Evolutionary conservation across 2,113 vertebrate species (phyloP).

Genomic region (Plecotus auritus): DNA sequence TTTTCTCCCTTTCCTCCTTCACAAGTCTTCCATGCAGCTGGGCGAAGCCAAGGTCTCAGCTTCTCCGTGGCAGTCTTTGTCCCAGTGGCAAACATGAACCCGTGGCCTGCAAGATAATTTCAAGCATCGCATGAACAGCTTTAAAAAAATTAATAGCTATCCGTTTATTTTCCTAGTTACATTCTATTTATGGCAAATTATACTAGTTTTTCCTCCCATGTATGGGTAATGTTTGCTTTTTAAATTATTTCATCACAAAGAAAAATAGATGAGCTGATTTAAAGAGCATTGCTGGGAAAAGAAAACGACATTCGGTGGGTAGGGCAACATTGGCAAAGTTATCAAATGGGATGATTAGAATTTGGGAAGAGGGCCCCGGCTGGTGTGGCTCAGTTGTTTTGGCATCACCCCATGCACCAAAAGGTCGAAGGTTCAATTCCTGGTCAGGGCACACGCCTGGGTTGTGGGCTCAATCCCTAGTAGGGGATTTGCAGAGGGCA

Average conservation of each 20-base stretch:
- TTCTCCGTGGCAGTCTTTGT: not conserved
- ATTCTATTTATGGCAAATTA: not conserved
- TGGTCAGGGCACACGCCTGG: too few relatives aligned
- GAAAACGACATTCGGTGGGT: rapidly evolving
- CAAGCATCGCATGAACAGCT: not conserved
- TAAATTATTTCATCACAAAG: not conserved
- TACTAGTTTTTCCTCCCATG: not conserved
- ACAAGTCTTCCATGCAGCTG: not conserved
- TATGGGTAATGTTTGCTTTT: not conserved
- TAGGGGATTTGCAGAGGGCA: too few relatives aligned
- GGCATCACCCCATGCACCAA: too few relatives aligned
- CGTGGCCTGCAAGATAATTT: not conserved
- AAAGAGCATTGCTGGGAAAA: not conserved
- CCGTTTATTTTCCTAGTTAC: not conserved
- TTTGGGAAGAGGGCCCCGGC: not conserved
- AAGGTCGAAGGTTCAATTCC: too few relatives aligned
- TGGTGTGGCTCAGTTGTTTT: too few relatives aligned
- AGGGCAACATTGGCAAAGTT: not conserved
- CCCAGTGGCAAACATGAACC: rapidly evolving
- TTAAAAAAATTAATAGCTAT: not conserved
- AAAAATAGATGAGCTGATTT: not conserved
- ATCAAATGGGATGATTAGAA: not conserved
- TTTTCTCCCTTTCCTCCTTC: rapidly evolving
- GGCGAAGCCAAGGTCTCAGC: too few relatives aligned
- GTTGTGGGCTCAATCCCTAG: too few relatives aligned